Percentiles rank a stretch among this genome's conserved stretches.
Evolutionary conservation across 2,113 vertebrate species (phyloP).

Genomic region (Tylochromis polylepis): DNA sequence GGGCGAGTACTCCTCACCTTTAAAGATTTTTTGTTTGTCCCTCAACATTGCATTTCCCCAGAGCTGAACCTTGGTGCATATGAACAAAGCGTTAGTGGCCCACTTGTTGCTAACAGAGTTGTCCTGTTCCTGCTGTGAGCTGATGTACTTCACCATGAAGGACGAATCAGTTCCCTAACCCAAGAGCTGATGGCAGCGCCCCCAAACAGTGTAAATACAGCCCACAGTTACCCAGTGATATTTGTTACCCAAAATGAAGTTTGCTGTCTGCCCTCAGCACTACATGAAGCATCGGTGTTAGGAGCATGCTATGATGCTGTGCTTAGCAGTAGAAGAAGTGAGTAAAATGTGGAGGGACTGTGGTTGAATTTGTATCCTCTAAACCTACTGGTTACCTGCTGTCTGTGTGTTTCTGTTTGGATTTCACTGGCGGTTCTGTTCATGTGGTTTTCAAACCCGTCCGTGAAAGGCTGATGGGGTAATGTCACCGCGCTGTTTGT

Average conservation of each 20-base stretch:
- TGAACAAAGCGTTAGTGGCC: neutral
- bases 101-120: neutral
- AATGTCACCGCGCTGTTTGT: neutral
- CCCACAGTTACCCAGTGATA: neutral
- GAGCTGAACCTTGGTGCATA: neutral
- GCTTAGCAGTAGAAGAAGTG: neutral
- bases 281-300: neutral
- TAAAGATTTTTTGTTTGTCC: neutral
- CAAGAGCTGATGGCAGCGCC: neutral
- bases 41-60: neutral
- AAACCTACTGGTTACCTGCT: neutral
- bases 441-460: neutral
- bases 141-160: neutral
- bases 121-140: neutral
- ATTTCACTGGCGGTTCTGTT: neutral
- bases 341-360: neutral
- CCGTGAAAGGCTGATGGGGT: neutral
- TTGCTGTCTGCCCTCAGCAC: neutral
- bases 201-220: neutral
- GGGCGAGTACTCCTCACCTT: too few species aligned
- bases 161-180: neutral
- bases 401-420: neutral
- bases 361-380: neutral
- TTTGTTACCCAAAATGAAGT: neutral
- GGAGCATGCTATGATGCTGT: neutral